Conservation (phyloP, 2,888 invertebrate species). For the Apotomis turbidana region DNA sequence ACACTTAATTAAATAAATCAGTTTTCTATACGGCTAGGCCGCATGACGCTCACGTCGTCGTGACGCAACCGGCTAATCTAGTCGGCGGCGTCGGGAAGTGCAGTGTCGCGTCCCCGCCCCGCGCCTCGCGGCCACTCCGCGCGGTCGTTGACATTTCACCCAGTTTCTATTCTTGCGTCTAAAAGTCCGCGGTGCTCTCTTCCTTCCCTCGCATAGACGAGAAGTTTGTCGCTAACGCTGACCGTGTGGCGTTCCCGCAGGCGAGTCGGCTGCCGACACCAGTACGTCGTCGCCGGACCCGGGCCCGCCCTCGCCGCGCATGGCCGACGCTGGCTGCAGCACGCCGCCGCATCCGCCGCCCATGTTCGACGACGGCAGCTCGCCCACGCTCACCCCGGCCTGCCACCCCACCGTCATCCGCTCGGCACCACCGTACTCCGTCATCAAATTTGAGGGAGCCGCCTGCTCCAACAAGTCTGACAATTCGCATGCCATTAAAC, state of each 20-base stretch:
- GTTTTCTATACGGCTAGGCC: constrained; percentile 62
- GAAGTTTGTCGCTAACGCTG: constrained; percentile 58
- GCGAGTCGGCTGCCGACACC: constrained; percentile 96
- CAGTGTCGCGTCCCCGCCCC: constrained; percentile 82
- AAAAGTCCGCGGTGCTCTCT: constrained; percentile 73
- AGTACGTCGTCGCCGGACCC: constrained; percentile 96
- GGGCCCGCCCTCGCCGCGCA: constrained; percentile 92
- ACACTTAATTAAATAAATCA: constrained; percentile 57
- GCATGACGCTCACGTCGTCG: constrained; percentile 64
- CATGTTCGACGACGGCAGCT: constrained; percentile 80
- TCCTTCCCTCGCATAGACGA: constrained; percentile 58
- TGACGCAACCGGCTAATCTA: constrained; percentile 84
- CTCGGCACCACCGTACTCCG: constrained; percentile 83
- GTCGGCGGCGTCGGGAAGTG: constrained; percentile 83
- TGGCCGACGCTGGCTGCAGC: constrained; percentile 87
- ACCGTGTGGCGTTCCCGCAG: constrained; percentile 79
- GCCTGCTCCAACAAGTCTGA: constrained; percentile 67
- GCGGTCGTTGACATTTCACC: constrained; percentile 83
- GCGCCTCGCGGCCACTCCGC: constrained; percentile 75
- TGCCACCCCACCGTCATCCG: constrained; percentile 83
- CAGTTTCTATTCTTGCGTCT: constrained; percentile 81
- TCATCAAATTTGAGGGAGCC: constrained; percentile 84
- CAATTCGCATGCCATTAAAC: constrained; percentile 62
- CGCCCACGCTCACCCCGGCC: constrained; percentile 71
- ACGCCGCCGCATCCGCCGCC: constrained; percentile 84